Evolutionary conservation across 2,888 invertebrate genomes (phyloP), one percentile per base, ranked within the genome.

Genomic region (Trichopoda pennipes): DNA sequence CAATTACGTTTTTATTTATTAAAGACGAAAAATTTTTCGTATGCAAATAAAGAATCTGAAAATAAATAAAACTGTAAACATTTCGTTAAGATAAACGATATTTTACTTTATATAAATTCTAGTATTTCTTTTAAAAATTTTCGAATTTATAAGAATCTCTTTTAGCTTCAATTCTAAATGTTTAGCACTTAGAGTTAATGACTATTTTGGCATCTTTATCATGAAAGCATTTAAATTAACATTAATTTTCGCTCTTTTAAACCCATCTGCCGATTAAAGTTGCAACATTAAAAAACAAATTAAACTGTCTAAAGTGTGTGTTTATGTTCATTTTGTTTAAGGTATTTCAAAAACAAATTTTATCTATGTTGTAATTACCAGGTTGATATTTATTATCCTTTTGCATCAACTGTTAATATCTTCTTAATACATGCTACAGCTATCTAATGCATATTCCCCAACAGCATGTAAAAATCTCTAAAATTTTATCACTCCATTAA

Each of bases 401-500:
- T 66, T 19, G 61, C 44, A 53, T 68, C 55, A 61, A 66, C 64
- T 53, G 61, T 16, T 61, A 63, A 61, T 63, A 77, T 44, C 60
- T 70, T 28, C 61, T 72, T 51, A 66, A 51, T 55, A 56, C 66
- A 76, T 68, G 72, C 70, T 66, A 55, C 19, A 72, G 9, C 68
- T 63, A 64, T 21, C 51, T 10, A 42, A 80, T 44, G 44, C 28
- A 55, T 61, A 66, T 32, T 17, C 9, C 32, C 32, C 14, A 58
- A 42, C 9, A 47, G 23, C 53, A 55, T n/a, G 16, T n/a, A 16
- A 35, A 64, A 75, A 77, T 66, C 66, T 63, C 42, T 81, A 68
- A 73, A 81, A 69, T 77, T 81, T 69, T 81, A 81, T 77, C 73
- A 77, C 73, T 77, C 73, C 63, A 81, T 81, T 19, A 81, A 81